Conservation (phyloP, 1,140 invertebrate genomes). For the Cyrtorhinus lividipennis region DNA sequence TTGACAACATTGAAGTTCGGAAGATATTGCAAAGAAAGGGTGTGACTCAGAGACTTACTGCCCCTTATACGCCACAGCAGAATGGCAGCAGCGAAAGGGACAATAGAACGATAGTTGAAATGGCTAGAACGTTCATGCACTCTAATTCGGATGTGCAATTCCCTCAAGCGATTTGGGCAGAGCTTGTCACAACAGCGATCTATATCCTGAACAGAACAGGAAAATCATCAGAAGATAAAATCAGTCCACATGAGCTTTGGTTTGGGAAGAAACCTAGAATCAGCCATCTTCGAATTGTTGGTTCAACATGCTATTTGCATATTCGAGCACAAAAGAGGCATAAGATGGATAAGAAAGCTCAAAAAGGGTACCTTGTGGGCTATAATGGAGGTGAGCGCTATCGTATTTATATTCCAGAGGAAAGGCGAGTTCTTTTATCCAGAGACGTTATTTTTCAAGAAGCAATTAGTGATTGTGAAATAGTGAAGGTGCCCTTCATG, state of each 20-base stretch:
- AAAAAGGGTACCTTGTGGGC: too few species aligned
- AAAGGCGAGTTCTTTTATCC: constrained; percentile 10
- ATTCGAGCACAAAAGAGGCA: constrained; percentile 1
- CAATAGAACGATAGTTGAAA: constrained; percentile 17
- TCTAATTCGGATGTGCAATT: constrained; percentile 15
- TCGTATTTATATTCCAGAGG: constrained; percentile 11
- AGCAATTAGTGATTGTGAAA: constrained; percentile 3
- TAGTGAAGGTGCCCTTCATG: background rate
- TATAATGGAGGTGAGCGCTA: constrained; percentile 18
- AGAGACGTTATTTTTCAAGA: constrained; percentile 20
- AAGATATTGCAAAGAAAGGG: constrained; percentile 23
- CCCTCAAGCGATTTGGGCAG: constrained; percentile 16
- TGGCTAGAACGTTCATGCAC: constrained; percentile 17
- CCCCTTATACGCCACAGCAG: constrained; percentile 18
- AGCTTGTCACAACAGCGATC: constrained; percentile 4
- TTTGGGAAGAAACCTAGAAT: too few species aligned
- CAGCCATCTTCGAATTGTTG: constrained; percentile 16
- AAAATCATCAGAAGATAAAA: constrained; percentile 21
- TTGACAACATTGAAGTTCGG: constrained; percentile 24
- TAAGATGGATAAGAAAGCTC: constrained; percentile 12
- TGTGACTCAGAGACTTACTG: constrained; percentile 19
- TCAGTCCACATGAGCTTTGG: constrained; percentile 29
- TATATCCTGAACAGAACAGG: constrained; percentile 14
- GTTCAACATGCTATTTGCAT: constrained; percentile 9
- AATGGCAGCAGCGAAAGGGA: constrained; percentile 17